phyloP scores from a whole-genome alignment of 2,113 vertebrate species.

The Phalacrocorax aristotelis region DNA sequence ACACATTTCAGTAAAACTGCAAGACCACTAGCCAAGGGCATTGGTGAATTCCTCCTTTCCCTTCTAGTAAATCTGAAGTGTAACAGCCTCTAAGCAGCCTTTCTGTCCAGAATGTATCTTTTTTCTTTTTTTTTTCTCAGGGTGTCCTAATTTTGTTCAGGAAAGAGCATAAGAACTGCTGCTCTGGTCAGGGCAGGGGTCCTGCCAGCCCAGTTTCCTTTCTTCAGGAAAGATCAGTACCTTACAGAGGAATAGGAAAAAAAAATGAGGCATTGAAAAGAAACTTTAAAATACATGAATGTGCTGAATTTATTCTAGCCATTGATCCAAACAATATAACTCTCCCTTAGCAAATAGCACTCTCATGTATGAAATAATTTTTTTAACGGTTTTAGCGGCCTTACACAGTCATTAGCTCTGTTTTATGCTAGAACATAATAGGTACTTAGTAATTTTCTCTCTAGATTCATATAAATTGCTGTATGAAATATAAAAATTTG shows the following conservation, averaged over 20 bases:
- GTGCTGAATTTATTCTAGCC: not conserved
- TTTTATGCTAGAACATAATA: not conserved
- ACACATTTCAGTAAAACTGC: not conserved
- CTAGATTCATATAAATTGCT: not conserved
- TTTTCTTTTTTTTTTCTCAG: not conserved
- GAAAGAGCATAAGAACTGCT: not conserved
- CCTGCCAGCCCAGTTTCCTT: not conserved
- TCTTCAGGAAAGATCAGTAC: not conserved
- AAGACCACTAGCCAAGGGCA: not conserved
- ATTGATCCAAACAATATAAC: not conserved
- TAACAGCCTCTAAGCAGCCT: not conserved
- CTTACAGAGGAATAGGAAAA: not conserved
- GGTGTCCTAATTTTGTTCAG: not conserved
- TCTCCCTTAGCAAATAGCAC: not conserved
- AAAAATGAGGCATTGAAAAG: not conserved
- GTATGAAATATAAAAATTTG: not conserved
- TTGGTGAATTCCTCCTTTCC: not conserved
- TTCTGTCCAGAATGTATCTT: not conserved
- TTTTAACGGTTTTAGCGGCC: not conserved
- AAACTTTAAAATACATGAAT: not conserved
- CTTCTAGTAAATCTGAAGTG: not conserved
- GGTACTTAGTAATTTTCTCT: not conserved
- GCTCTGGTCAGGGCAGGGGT: not conserved
- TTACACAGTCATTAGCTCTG: not conserved
- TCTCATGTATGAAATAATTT: not conserved